Conservation (phyloP, 2,888 invertebrate species). For the Pachymerium ferrugineum region DNA sequence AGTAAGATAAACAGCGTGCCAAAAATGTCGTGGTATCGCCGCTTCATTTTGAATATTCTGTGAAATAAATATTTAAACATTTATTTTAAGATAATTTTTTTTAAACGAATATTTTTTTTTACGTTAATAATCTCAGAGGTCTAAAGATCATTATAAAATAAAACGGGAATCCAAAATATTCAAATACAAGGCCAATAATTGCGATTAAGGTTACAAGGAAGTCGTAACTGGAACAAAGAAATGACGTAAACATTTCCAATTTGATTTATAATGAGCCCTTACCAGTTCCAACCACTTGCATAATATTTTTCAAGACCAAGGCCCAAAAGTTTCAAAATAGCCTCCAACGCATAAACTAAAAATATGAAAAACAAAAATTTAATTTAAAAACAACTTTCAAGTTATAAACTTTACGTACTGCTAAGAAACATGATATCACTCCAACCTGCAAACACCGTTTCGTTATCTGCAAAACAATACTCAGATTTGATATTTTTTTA, state of each 20-base stretch:
- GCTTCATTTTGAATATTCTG: conserved; percentile 66
- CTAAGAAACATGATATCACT: conserved; percentile 23
- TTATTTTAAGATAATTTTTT: too few relatives aligned
- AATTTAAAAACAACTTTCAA: conserved; percentile 12
- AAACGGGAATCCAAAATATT: conserved; percentile 60
- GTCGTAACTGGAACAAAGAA: conserved; percentile 32
- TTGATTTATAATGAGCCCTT: conserved; percentile 1
- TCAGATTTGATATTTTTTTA: not conserved
- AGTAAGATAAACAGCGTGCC: conserved; percentile 73
- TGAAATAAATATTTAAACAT: not conserved
- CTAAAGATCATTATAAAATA: conserved; percentile 68
- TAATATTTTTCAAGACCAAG: conserved; percentile 66
- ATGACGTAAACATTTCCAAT: not conserved
- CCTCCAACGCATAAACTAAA: conserved; percentile 72
- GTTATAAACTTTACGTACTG: not conserved
- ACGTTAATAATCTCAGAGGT: conserved; percentile 54
- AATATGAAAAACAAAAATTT: not conserved
- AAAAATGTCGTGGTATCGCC: conserved; percentile 74
- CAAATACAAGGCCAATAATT: conserved; percentile 59
- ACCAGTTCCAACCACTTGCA: conserved; percentile 73
- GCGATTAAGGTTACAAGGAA: conserved; percentile 48
- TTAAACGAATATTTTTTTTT: not conserved
- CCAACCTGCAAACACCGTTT: not conserved
- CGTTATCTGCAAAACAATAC: conserved; percentile 1
- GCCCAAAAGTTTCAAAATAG: conserved; percentile 64